Percentiles rank a stretch among this genome's conserved stretches.
phyloP scores from a whole-genome alignment of 2,797 vertebrate genomes.

The Antrozous pallidus region DNA sequence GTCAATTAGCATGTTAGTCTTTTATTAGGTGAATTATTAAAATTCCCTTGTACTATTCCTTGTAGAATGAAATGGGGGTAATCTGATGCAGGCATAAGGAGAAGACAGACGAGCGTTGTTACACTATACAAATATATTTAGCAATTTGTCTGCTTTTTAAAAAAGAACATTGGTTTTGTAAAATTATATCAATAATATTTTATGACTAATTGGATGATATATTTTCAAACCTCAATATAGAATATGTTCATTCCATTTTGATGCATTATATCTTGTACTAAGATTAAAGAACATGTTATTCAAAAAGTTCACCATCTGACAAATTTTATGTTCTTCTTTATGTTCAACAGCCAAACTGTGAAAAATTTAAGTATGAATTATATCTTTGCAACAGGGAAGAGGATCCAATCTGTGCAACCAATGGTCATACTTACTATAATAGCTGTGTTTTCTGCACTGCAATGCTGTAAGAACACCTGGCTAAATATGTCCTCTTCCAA shows the following conservation, averaged over 20 bases:
- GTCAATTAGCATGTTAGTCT: too few species aligned
- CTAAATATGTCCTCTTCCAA: not conserved
- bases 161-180: not conserved
- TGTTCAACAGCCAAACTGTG: not conserved
- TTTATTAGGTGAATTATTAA: too few species aligned
- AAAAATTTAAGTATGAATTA: accelerated
- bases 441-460: not conserved
- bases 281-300: not conserved
- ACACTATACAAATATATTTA: not conserved
- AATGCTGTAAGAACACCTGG: constrained; percentile 5
- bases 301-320: not conserved
- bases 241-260: not conserved
- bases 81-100: too few species aligned
- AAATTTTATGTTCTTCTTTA: not conserved
- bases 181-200: not conserved
- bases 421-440: not conserved
- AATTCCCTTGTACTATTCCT: too few species aligned
- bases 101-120: too few species aligned
- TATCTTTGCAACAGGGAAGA: not conserved
- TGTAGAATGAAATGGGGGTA: too few species aligned
- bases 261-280: not conserved
- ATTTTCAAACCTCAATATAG: too few species aligned
- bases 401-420: not conserved
- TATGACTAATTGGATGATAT: not conserved
- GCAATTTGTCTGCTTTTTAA: not conserved